phyloP scores from a whole-genome alignment of 2,113 vertebrate species.

The Phyllostomus discolor region DNA sequence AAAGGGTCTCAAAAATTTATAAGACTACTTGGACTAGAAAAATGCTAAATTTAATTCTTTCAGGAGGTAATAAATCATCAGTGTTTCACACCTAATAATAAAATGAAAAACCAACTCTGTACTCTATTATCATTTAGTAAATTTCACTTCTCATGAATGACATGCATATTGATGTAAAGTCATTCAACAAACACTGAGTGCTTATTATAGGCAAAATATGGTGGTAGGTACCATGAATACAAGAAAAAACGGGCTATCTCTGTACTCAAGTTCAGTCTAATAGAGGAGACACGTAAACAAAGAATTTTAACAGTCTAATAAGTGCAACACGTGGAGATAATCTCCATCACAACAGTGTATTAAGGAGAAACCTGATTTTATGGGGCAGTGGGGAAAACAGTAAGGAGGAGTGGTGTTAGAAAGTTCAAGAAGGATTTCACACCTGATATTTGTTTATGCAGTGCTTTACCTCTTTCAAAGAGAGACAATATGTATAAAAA shows the following conservation, averaged over 20 bases:
- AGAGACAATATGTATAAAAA: not conserved
- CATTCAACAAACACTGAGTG: not conserved
- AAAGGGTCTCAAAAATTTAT: constrained; percentile 1
- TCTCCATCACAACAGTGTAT: no score
- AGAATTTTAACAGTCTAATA: not conserved
- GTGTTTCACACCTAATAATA: not conserved
- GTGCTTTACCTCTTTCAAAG: not conserved
- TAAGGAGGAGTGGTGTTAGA: not conserved
- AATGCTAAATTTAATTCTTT: not conserved
- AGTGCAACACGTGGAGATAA: not conserved
- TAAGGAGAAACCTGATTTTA: not conserved
- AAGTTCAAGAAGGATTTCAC: not conserved
- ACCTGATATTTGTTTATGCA: not conserved
- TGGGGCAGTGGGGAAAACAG: not conserved
- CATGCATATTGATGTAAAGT: not conserved
- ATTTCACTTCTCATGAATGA: not conserved
- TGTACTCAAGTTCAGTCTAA: not conserved
- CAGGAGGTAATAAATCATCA: not conserved
- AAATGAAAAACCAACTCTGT: not conserved
- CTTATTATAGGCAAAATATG: not conserved
- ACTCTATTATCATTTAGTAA: not conserved
- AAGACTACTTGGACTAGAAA: constrained; percentile 32
- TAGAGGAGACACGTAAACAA: not conserved
- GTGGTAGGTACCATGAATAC: not conserved
- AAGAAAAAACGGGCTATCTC: not conserved